Conservation (phyloP, 2,797 vertebrate species). For the Gadopsis bispinosus region DNA sequence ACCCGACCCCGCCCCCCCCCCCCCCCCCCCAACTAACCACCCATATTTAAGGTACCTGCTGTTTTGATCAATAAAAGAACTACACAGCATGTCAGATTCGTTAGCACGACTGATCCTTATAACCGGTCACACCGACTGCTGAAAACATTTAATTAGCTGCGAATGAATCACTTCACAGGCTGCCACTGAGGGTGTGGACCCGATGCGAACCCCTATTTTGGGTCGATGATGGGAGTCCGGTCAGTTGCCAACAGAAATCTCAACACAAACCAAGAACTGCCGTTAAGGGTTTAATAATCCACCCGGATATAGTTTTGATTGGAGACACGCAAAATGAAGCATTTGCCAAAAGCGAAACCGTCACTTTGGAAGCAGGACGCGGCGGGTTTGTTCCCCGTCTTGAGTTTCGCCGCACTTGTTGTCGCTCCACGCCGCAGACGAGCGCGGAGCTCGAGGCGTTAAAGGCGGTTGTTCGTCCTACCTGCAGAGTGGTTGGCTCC, state of each 20-base stretch:
- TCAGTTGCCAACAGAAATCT: not conserved
- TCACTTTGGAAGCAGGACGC: not conserved
- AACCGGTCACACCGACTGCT: not conserved
- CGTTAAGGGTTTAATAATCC: not conserved
- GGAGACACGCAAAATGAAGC: accelerated
- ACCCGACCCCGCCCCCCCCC: too few relatives aligned
- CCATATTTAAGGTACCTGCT: not conserved
- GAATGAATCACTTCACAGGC: constrained; percentile 15
- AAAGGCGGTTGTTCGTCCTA: constrained; percentile 50
- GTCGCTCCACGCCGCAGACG: not conserved
- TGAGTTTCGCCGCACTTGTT: not conserved
- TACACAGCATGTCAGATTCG: not conserved
- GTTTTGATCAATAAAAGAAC: not conserved
- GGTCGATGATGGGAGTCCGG: not conserved
- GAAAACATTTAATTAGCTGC: constrained; percentile 4
- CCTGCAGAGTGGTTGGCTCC: constrained; percentile 86
- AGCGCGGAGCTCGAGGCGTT: not conserved
- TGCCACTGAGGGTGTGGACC: constrained; percentile 9
- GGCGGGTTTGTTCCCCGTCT: too few relatives aligned
- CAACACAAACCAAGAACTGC: not conserved
- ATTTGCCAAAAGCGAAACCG: constrained; percentile 32
- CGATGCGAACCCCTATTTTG: constrained; percentile 14
- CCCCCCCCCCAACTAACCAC: not conserved
- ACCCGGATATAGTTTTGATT: accelerated
- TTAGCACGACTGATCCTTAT: not conserved